Conservation (phyloP, 2,888 invertebrate species). For the Augiades crinisus region DNA sequence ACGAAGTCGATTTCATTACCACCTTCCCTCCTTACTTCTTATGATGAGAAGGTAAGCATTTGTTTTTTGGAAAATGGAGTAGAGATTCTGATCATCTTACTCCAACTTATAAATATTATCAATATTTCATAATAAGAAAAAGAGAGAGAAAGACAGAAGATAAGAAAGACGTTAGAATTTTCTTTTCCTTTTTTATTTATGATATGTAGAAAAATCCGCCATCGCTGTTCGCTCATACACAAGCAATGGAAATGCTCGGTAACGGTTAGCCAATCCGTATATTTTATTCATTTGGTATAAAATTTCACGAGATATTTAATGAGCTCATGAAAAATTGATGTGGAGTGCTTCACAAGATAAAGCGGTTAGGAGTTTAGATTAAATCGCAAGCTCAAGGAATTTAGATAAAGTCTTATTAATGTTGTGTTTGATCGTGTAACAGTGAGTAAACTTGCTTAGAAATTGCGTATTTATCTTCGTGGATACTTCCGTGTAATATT, state of each 20-base stretch:
- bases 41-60: no score
- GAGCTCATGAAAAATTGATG: conserved; percentile 8
- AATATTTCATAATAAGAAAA: no score
- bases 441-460: not conserved
- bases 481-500: not conserved
- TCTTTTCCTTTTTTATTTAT: no score
- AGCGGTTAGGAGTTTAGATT: not conserved
- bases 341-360: not conserved
- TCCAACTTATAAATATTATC: no score
- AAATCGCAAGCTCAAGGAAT: not conserved
- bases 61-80: no score
- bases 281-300: conserved; percentile 13
- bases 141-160: no score
- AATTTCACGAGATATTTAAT: conserved; percentile 10
- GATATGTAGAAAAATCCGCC: no score
- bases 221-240: no score
- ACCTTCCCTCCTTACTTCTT: no score
- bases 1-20: no score
- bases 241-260: not conserved
- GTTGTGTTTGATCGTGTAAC: not conserved
- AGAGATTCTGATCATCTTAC: no score
- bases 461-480: not conserved
- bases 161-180: no score
- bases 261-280: conserved; percentile 5
- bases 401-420: not conserved